A percentile compares a stretch with the other conserved stretches of the same genome.
These are phyloP conservation scores for Carposina sasakii DNA, from an alignment of 1,140 invertebrate genomes.

Conservation along the genomic window DNA sequence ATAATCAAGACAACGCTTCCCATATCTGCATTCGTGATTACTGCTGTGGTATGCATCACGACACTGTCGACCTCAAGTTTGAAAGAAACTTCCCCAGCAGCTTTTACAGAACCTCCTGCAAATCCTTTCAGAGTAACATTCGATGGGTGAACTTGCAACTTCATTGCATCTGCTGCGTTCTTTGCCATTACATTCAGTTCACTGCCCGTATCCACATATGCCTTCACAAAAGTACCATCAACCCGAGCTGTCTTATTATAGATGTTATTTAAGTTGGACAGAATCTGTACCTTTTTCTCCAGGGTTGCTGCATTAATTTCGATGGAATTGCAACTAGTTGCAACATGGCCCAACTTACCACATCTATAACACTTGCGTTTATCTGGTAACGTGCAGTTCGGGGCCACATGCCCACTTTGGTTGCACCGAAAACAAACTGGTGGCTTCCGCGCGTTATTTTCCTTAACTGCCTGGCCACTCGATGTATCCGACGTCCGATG, in stretches of 20 bases:
- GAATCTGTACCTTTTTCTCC: background rate
- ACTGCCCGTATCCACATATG: constrained; percentile 10
- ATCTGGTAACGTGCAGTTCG: constrained; percentile 3
- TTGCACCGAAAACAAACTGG: constrained; percentile 2
- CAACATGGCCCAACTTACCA: constrained; percentile 1
- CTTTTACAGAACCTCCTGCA: constrained; percentile 5
- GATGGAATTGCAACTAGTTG: background rate
- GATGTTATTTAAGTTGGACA: background rate
- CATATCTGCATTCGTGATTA: constrained; percentile 15
- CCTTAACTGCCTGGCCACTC: too few species aligned
- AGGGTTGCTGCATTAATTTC: background rate
- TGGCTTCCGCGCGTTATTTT: too few species aligned
- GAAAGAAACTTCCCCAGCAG: constrained; percentile 10
- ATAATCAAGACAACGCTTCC: background rate
- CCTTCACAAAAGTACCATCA: constrained; percentile 1
- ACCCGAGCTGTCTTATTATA: constrained; percentile 2
- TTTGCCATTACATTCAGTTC: constrained; percentile 17
- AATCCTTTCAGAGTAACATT: constrained; percentile 16
- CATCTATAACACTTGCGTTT: constrained; percentile 1
- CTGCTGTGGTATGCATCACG: background rate
- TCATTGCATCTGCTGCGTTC: background rate
- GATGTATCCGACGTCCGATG: too few species aligned
- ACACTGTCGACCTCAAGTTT: constrained; percentile 16
- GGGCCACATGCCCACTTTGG: constrained; percentile 1
- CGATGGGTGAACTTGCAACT: constrained; percentile 4